Percentiles rank a stretch among this genome's conserved stretches.
Conservation (phyloP, 2,113 vertebrate genomes). For the Lepisosteus osseus region DNA sequence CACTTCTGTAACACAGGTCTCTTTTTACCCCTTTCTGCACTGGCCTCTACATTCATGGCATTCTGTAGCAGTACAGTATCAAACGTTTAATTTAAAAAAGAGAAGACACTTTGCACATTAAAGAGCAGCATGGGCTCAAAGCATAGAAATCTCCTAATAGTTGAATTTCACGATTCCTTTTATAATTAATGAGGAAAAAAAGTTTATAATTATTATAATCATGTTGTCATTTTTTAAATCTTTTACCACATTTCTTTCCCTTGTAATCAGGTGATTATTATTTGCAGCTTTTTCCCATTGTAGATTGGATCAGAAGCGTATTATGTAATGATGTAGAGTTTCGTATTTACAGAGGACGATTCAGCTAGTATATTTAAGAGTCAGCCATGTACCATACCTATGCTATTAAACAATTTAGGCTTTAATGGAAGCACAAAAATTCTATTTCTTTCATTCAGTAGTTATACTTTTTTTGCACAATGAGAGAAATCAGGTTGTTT, state of each 20-base stretch:
- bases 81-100: too few species aligned
- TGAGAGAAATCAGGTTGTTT: background rate
- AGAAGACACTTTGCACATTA: too few species aligned
- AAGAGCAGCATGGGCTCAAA: conserved; percentile 1
- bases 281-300: conserved; percentile 11
- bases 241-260: background rate
- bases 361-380: too few species aligned
- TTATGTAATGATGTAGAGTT: too few species aligned
- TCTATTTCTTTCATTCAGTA: background rate
- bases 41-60: too few species aligned
- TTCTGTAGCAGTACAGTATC: background rate
- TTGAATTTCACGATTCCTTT: conserved; percentile 1
- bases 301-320: background rate
- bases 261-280: background rate
- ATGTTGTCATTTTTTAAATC: background rate
- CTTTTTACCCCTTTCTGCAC: too few species aligned
- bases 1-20: background rate
- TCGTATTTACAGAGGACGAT: too few species aligned
- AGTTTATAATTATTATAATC: background rate
- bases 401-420: too few species aligned
- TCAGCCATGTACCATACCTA: too few species aligned
- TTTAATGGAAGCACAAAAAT: too few species aligned
- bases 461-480: conserved; percentile 9
- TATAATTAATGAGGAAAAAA: too few species aligned
- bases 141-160: conserved; percentile 5